phyloP scores from a whole-genome alignment of 2,797 vertebrate species.

The Macropodus opercularis region DNA sequence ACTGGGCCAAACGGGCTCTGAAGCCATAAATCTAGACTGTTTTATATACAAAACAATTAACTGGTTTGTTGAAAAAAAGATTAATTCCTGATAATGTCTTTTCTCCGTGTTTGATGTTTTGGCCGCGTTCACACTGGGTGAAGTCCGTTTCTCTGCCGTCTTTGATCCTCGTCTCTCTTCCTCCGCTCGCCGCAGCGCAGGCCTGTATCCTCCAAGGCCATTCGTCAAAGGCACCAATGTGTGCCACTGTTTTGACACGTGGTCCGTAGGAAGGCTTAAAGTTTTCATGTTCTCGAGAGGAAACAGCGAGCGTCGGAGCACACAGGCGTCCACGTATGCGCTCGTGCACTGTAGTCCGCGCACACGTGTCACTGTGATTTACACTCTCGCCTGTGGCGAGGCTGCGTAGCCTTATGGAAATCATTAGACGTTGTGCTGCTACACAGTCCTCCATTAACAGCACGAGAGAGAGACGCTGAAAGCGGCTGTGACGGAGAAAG shows the following conservation, averaged over 20 bases:
- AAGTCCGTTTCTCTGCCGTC: too few relatives aligned
- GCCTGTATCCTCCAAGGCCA: neutral
- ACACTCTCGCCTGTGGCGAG: constrained; percentile 39
- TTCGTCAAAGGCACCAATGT: neutral
- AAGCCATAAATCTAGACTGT: neutral
- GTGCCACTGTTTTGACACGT: neutral
- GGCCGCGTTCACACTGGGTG: neutral
- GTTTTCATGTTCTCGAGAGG: constrained; percentile 16
- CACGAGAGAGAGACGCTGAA: constrained; percentile 57
- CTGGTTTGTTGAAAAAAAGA: too few relatives aligned
- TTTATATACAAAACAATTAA: neutral
- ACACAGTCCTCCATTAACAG: constrained; percentile 75
- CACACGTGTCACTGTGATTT: constrained; percentile 56
- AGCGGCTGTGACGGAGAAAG: constrained; percentile 45
- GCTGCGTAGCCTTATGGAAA: constrained; percentile 77
- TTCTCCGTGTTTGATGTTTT: neutral
- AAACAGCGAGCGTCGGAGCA: constrained; percentile 14
- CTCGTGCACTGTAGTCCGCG: constrained; percentile 16
- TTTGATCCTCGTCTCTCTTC: neutral
- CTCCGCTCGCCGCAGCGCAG: neutral
- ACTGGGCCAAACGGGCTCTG: neutral
- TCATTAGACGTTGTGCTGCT: constrained; percentile 75
- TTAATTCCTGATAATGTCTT: neutral
- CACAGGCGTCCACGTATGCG: constrained; percentile 8
- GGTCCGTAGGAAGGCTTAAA: neutral